A percentile compares a stretch with the other conserved stretches of the same genome.
Conservation (phyloP, 2,113 vertebrate species). For the Hippoglossus stenolepis region DNA sequence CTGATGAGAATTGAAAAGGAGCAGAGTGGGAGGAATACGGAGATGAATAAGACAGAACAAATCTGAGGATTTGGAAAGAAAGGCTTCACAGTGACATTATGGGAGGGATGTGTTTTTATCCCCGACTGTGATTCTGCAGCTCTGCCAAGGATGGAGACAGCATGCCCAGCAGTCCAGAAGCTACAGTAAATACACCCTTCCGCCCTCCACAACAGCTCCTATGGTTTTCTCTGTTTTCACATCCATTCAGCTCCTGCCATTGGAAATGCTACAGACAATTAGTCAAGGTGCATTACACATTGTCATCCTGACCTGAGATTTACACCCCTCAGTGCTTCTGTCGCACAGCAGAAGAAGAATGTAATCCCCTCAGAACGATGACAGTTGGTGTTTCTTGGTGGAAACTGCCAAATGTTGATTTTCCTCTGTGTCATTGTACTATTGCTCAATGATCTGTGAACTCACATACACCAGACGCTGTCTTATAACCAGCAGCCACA, state of each 20-base stretch:
- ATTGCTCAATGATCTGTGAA: conserved; percentile 16
- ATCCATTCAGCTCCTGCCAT: conserved; percentile 48
- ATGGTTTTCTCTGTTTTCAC: conserved; percentile 38
- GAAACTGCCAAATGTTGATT: conserved; percentile 38
- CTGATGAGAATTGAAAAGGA: conserved; percentile 1
- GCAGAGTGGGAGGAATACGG: conserved; percentile 10
- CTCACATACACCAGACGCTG: not conserved
- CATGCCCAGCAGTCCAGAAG: conserved; percentile 6
- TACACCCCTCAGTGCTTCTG: conserved; percentile 40
- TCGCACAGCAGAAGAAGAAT: conserved; percentile 27
- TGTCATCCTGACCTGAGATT: conserved; percentile 71
- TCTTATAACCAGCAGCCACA: conserved; percentile 4
- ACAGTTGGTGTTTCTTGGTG: conserved; percentile 42
- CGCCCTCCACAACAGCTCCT: conserved; percentile 17
- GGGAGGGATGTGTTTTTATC: conserved; percentile 42
- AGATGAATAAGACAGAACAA: not conserved
- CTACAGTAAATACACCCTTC: conserved; percentile 26
- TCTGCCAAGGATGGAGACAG: conserved; percentile 30
- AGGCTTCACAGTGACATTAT: conserved; percentile 38
- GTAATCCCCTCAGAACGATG: conserved; percentile 49
- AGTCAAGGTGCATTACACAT: conserved; percentile 62
- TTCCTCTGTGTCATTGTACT: not conserved
- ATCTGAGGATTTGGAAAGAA: conserved; percentile 21
- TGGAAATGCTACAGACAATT: conserved; percentile 64
- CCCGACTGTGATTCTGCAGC: conserved; percentile 23